These are phyloP conservation scores for Tragulus kanchil DNA, from an alignment of 2,113 vertebrate genomes.

Conservation along the genomic window DNA sequence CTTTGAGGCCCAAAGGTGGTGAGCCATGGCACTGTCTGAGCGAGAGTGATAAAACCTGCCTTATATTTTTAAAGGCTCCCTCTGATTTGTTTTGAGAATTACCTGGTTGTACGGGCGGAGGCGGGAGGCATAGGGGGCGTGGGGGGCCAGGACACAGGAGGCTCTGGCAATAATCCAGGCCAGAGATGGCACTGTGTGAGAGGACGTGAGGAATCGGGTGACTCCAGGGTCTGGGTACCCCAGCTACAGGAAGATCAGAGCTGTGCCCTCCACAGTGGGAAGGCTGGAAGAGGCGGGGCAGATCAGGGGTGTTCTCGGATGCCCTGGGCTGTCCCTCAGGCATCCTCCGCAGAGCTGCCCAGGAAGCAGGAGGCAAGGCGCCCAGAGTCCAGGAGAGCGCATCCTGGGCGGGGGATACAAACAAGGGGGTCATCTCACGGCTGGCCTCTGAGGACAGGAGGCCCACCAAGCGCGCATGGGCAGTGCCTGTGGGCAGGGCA, in stretches of 20 bases:
- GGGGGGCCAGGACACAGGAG: not conserved
- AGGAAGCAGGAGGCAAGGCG: not conserved
- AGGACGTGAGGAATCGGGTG: not conserved
- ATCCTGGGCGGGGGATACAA: not conserved
- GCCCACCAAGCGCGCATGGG: rapidly evolving
- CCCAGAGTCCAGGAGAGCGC: not conserved
- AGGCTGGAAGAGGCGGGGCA: rapidly evolving
- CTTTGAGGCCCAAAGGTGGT: not conserved
- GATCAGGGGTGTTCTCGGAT: not conserved
- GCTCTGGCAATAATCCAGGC: not conserved
- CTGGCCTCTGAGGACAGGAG: not conserved
- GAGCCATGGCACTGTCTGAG: not conserved
- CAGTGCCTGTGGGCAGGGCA: not conserved
- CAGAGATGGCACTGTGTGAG: not conserved
- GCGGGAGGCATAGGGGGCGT: not conserved
- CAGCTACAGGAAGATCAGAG: not conserved
- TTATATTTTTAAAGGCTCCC: not conserved
- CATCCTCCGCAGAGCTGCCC: not conserved
- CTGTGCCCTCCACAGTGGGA: not conserved
- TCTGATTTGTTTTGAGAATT: not conserved
- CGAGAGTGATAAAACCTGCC: not conserved
- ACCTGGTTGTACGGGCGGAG: not conserved
- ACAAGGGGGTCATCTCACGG: not conserved
- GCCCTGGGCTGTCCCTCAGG: not conserved
- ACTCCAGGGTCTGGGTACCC: not conserved